Percentiles rank a stretch among this genome's conserved stretches.
Evolutionary conservation across 1,140 invertebrate genomes (phyloP).

Genomic region (Leptopilina clavipes): DNA sequence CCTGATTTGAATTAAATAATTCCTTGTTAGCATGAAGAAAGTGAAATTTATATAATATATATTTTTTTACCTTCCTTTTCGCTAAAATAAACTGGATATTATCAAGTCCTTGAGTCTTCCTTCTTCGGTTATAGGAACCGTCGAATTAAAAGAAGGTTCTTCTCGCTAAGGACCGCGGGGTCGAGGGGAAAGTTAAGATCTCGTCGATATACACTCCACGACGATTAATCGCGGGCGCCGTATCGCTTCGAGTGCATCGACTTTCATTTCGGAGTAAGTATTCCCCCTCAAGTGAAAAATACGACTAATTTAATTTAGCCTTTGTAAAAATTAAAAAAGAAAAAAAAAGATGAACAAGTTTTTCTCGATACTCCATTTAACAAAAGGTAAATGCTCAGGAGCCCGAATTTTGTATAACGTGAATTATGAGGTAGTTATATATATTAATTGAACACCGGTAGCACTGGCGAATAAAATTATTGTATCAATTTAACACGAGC

Average conservation of each 20-base stretch:
- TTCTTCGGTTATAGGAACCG: background rate
- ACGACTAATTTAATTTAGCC: conserved; percentile 11
- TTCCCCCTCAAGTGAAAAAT: conserved; percentile 8
- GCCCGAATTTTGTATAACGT: background rate
- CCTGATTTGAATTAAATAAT: no score
- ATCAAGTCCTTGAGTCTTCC: conserved; percentile 1
- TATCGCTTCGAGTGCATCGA: conserved; percentile 3
- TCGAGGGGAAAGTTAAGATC: conserved; percentile 9
- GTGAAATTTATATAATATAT: background rate
- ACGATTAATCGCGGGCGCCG: background rate
- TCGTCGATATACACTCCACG: background rate
- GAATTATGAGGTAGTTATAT: background rate
- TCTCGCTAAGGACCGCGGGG: background rate
- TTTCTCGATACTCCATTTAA: conserved; percentile 32
- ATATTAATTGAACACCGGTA: background rate
- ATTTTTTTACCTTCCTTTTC: background rate
- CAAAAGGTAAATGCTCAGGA: background rate
- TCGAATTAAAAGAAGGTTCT: conserved; percentile 3
- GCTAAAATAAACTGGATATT: background rate
- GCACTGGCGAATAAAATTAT: no score
- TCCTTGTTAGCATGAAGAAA: no score
- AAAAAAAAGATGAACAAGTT: background rate
- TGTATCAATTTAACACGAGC: background rate
- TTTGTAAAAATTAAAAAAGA: no score
- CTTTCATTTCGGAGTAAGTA: conserved; percentile 2